Percentiles rank a stretch among this genome's conserved stretches.
Evolutionary conservation across 2,113 vertebrate species (phyloP).

Genomic region (Jacana jacana): DNA sequence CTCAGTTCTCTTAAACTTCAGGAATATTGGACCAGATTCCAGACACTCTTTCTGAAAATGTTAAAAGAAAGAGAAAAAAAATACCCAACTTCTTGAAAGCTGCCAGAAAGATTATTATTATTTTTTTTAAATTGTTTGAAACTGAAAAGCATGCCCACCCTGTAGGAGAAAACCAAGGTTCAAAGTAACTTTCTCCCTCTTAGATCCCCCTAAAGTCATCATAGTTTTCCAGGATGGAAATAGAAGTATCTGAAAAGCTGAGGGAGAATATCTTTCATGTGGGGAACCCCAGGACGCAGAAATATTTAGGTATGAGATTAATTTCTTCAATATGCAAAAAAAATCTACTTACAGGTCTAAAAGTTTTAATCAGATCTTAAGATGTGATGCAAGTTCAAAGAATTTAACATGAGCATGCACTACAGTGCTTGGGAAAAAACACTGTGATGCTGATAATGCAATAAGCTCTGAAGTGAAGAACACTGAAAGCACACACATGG

Average conservation of each 20-base stretch:
- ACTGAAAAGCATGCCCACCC: background rate
- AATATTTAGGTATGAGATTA: background rate
- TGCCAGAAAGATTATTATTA: background rate
- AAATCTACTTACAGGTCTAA: background rate
- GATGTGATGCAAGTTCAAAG: background rate
- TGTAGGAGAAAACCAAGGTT: background rate
- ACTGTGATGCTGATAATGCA: background rate
- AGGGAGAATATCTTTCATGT: background rate
- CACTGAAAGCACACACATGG: background rate
- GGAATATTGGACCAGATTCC: background rate
- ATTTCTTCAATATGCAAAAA: conserved; percentile 6
- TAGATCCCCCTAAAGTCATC: background rate
- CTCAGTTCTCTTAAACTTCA: background rate
- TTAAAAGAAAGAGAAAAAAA: background rate
- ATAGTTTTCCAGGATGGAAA: background rate
- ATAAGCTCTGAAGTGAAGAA: background rate
- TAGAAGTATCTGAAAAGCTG: background rate
- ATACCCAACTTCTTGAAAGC: background rate
- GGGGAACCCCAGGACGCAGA: background rate
- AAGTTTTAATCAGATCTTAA: background rate
- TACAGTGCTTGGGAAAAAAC: background rate
- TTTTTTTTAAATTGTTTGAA: background rate
- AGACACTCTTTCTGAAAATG: background rate
- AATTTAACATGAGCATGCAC: background rate
- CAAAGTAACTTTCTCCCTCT: background rate